Base-by-base conservation (phyloP, 2,113 vertebrate species). In the Oceanites oceanicus region DNA sequence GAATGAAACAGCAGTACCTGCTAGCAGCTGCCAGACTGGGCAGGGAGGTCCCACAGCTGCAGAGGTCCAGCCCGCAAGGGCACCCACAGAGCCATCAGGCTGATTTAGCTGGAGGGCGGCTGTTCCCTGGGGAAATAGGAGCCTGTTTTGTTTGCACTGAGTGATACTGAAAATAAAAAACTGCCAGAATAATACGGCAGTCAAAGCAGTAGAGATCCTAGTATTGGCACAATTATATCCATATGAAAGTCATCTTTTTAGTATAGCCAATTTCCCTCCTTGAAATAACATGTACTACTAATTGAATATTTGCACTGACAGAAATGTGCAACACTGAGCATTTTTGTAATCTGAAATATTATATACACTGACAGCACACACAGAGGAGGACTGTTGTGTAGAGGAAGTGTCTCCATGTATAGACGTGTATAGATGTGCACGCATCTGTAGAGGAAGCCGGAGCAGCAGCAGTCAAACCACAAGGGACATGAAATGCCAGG, bases 361-460 rank as follows among this genome's bases (percentile, higher is more conserved):
- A 19, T 45, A 45, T 19, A 25, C 16, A 6, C 32, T 50, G 36
- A 12, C 67, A 68, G 74, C 5, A 42, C 7, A 59, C 15, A 18
- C 27, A 56, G 66, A 36, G 62, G 20, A 76, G 21, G 23, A 78
- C 52, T 67, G 6, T 2, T 49, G 26, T 10, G 27, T 3, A 61
- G 36, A 55, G 45, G 15, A 86, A 42, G 25, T 1, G 4, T 36
- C 34, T 59, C 44, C 7, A 3, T 2, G 16, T 17, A 44, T 1
- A 70, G 86, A 52, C 6, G 6, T 3, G 5, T 10, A n/a, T 1
- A 49, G 53, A 36, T 5, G 27, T 9, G 15, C 16, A 6, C 1
- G 11, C 1, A 0, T 29, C 55, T 19, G 11, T 7, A 30, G 44
- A 52, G 76, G 34, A 55, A 79, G 55, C 55, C 11, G 5, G 13